These are phyloP conservation scores for Ischnus inquisitorius DNA, from an alignment of 2,888 invertebrate genomes.

Conservation along the genomic window DNA sequence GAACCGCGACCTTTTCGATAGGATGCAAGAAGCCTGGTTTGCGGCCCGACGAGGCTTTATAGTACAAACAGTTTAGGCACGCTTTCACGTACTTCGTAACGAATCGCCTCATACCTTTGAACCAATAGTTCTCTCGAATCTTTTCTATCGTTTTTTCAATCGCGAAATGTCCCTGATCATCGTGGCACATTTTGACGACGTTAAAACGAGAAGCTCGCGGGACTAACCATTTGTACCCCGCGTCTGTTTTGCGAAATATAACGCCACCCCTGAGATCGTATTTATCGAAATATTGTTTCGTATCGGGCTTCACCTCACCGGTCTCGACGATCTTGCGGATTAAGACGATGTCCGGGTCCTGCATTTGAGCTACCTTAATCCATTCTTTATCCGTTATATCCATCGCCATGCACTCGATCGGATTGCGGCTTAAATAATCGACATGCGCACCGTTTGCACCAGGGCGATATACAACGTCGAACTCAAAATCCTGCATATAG, in stretches of 20 bases:
- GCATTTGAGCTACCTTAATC: too few species aligned
- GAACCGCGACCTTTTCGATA: conserved; percentile 80
- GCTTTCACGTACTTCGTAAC: conserved; percentile 79
- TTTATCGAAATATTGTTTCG: conserved; percentile 66
- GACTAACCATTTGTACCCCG: conserved; percentile 76
- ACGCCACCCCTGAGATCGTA: conserved; percentile 60
- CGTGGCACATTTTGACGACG: conserved; percentile 80
- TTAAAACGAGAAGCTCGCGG: conserved; percentile 76
- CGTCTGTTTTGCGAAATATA: conserved; percentile 60
- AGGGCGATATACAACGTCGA: too few species aligned
- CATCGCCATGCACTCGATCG: too few species aligned
- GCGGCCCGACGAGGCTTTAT: conserved; percentile 75
- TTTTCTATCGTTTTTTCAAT: conserved; percentile 75
- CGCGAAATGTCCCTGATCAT: conserved; percentile 81
- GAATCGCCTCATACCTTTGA: conserved; percentile 80
- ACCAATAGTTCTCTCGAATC: conserved; percentile 81
- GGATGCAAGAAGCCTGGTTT: conserved; percentile 80
- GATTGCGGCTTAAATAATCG: too few species aligned
- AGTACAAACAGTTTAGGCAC: conserved; percentile 82
- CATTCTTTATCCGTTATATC: too few species aligned
- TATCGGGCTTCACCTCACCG: conserved; percentile 57
- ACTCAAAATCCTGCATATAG: too few species aligned
- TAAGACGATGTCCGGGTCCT: conserved; percentile 65
- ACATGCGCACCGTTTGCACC: too few species aligned
- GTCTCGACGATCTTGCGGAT: conserved; percentile 62